Evolutionary conservation across 2,888 invertebrate genomes (phyloP).

Genomic region (Stegana nigrithorax): DNA sequence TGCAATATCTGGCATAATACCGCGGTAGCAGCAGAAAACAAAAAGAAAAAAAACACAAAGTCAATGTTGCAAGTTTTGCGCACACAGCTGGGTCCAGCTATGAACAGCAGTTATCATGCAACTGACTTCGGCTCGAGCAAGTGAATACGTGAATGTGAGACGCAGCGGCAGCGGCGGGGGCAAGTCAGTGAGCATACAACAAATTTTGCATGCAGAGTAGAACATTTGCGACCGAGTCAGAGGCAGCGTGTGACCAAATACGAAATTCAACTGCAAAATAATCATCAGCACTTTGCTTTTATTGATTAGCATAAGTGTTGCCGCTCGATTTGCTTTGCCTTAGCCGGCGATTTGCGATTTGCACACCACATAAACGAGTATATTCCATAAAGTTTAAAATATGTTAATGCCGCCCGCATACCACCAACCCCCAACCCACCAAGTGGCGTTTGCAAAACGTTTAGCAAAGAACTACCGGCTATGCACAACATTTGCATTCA

Average conservation of each 20-base stretch:
- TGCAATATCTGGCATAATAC: too few relatives aligned
- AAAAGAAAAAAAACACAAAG: not conserved
- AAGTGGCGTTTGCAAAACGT: not conserved
- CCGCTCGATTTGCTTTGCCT: not conserved
- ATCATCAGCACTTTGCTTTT: not conserved
- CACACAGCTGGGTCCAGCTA: not conserved
- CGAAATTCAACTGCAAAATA: constrained; percentile 5
- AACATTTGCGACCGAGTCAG: constrained; percentile 1
- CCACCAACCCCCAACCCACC: not conserved
- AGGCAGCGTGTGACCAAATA: constrained; percentile 14
- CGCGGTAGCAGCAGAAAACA: not conserved
- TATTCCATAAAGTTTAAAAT: not conserved
- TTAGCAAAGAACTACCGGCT: not conserved
- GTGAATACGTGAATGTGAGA: too few relatives aligned
- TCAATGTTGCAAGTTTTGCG: not conserved
- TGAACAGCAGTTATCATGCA: too few relatives aligned
- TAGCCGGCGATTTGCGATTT: not conserved
- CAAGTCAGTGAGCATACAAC: not conserved
- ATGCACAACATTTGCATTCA: constrained; percentile 51
- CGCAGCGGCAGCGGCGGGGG: too few relatives aligned
- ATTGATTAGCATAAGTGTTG: constrained; percentile 11
- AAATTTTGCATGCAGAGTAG: constrained; percentile 11
- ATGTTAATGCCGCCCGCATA: not conserved
- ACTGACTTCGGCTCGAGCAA: too few relatives aligned
- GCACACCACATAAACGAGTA: too few relatives aligned